Evolutionary conservation across 2,888 invertebrate genomes (phyloP).

Genomic region (Clunio marinus): DNA sequence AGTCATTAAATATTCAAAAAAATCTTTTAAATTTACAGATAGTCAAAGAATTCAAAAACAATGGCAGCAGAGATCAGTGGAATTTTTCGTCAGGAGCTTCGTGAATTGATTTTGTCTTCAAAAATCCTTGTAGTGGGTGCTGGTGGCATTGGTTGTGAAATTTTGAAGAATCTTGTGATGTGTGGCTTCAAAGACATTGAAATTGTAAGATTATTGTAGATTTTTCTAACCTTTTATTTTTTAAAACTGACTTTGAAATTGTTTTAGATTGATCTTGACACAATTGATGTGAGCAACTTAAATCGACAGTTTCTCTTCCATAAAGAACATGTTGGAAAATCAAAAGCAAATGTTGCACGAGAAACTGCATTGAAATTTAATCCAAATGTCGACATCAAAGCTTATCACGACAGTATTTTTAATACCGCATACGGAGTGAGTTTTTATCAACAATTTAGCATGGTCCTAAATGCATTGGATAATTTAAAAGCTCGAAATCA

Average conservation of each 20-base stretch:
- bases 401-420: conserved; percentile 86
- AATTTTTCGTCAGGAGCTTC: conserved; percentile 62
- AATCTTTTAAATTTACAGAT: not conserved
- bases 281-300: conserved; percentile 97
- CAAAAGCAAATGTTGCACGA: conserved; percentile 88
- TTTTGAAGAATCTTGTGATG: conserved; percentile 93
- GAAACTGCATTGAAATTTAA: conserved; percentile 86
- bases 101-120: conserved; percentile 62
- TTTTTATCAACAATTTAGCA: conserved; percentile 84
- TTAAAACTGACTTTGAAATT: conserved; percentile 39
- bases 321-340: conserved; percentile 95
- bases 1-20: not conserved
- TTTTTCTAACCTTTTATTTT: not conserved
- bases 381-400: conserved; percentile 79
- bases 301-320: conserved; percentile 99
- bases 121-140: conserved; percentile 90
- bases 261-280: conserved; percentile 97
- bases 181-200: conserved; percentile 91
- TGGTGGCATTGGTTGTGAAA: conserved; percentile 98
- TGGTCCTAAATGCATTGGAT: conserved; percentile 96
- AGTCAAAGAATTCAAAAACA: conserved; percentile 14
- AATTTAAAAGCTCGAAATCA: conserved; percentile 95
- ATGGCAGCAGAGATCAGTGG: conserved; percentile 67
- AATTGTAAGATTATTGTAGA: conserved; percentile 67
- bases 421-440: conserved; percentile 84